These are phyloP conservation scores for Pteronotus mesoamericanus DNA, from an alignment of 2,797 vertebrate genomes.

Conservation along the genomic window DNA sequence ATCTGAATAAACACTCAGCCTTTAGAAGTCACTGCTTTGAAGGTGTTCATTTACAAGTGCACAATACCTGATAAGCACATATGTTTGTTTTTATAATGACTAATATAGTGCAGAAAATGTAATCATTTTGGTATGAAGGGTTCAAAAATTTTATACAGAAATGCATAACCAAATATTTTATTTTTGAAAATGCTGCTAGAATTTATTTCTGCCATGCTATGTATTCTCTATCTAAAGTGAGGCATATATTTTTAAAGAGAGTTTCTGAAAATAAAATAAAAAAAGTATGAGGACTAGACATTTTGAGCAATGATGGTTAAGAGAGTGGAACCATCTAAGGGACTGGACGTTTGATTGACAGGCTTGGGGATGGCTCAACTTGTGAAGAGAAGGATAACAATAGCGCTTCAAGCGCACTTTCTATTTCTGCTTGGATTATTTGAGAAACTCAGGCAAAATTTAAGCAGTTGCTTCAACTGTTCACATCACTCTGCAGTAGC, in stretches of 20 bases:
- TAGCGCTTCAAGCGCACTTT: slow-evolving; percentile 68
- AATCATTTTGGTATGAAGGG: not conserved
- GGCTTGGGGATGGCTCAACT: slow-evolving; percentile 58
- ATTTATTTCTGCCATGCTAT: not conserved
- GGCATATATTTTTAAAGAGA: slow-evolving; percentile 25
- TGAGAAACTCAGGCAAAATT: slow-evolving; percentile 62
- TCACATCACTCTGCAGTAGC: slow-evolving; percentile 59
- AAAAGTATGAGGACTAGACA: slow-evolving; percentile 61
- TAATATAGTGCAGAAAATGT: not conserved
- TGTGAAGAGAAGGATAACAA: slow-evolving; percentile 67
- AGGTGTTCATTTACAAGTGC: not conserved
- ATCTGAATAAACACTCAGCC: not conserved
- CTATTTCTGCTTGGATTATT: slow-evolving; percentile 74
- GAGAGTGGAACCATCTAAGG: slow-evolving; percentile 61
- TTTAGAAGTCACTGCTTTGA: not conserved
- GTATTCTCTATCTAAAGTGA: slow-evolving; percentile 22
- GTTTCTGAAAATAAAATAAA: slow-evolving; percentile 54
- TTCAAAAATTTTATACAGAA: not conserved
- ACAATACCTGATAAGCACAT: not conserved
- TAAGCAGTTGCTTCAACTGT: slow-evolving; percentile 52
- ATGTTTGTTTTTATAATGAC: not conserved
- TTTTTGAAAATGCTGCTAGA: slow-evolving; percentile 12
- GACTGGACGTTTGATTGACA: slow-evolving; percentile 70
- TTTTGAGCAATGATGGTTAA: slow-evolving; percentile 60
- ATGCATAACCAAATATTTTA: slow-evolving; percentile 12